Conservation (phyloP, 1,140 invertebrate genomes). For the Euwallacea fornicatus region DNA sequence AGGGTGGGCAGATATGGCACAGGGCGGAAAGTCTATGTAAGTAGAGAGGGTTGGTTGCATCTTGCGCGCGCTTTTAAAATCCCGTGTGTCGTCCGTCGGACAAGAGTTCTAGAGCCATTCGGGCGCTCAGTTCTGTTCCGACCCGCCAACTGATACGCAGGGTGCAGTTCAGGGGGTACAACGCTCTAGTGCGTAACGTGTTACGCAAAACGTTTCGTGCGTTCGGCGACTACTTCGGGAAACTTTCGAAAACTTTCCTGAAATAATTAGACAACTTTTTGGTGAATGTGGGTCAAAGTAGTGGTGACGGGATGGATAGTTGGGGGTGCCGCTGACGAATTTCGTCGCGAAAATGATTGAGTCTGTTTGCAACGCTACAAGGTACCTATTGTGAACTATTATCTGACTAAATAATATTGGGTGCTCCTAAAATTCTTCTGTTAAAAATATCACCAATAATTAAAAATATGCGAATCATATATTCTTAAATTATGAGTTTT, state of each 20-base stretch:
- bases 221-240: constrained; percentile 12
- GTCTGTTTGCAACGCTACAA: constrained; percentile 34
- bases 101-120: constrained; percentile 31
- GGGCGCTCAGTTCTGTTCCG: constrained; percentile 44
- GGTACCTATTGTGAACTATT: constrained; percentile 23
- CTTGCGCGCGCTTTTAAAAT: constrained; percentile 47
- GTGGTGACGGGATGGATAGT: constrained; percentile 29
- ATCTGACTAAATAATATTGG: too few relatives aligned
- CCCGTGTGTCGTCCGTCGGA: constrained; percentile 36
- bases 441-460: too few relatives aligned
- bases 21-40: constrained; percentile 38
- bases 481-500: too few relatives aligned
- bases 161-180: constrained; percentile 20
- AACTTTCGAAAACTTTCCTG: constrained; percentile 17
- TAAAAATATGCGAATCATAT: too few relatives aligned
- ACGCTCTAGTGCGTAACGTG: constrained; percentile 12
- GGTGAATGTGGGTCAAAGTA: constrained; percentile 12
- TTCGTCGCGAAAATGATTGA: constrained; percentile 39
- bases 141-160: constrained; percentile 15
- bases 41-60: constrained; percentile 45
- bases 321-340: constrained; percentile 21
- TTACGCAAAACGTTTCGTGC: constrained; percentile 8
- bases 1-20: constrained; percentile 44
- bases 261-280: constrained; percentile 1
- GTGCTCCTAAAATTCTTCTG: too few relatives aligned